phyloP scores from a whole-genome alignment of 2,797 vertebrate species.

The Sphenopsis melanotis region DNA sequence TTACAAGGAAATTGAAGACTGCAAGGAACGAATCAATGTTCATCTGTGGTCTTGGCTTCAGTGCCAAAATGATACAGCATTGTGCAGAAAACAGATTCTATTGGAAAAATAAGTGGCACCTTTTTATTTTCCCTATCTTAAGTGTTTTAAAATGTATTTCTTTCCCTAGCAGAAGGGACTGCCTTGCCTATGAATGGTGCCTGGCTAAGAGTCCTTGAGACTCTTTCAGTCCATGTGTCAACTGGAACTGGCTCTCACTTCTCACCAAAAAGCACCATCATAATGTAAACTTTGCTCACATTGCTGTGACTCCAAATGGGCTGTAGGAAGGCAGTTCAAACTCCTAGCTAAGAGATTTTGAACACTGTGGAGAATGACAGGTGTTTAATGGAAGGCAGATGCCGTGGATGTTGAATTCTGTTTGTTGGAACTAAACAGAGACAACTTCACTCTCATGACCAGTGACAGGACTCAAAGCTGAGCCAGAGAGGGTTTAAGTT shows the following conservation, averaged over 20 bases:
- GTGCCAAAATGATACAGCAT: background rate
- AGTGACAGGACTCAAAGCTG: background rate
- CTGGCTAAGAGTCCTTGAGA: background rate
- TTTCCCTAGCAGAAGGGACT: background rate
- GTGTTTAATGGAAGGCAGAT: background rate
- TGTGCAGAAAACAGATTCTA: background rate
- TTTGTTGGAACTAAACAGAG: background rate
- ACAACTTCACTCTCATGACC: background rate
- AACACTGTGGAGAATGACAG: background rate
- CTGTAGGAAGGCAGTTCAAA: background rate
- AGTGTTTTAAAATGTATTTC: background rate
- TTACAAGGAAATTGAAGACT: background rate
- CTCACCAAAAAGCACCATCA: background rate
- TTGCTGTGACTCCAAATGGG: background rate
- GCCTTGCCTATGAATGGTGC: background rate
- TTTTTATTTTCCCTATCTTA: background rate
- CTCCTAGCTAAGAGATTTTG: background rate
- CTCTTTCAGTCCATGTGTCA: background rate
- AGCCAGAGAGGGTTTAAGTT: accelerated
- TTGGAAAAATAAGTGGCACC: background rate
- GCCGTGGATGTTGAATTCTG: background rate
- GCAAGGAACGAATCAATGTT: background rate
- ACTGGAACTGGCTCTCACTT: background rate
- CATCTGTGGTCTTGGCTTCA: background rate
- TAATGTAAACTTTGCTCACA: background rate